Percentiles rank a stretch among this genome's conserved stretches.
phyloP scores from a whole-genome alignment of 2,888 invertebrate species.

The Podabrus alpinus region DNA sequence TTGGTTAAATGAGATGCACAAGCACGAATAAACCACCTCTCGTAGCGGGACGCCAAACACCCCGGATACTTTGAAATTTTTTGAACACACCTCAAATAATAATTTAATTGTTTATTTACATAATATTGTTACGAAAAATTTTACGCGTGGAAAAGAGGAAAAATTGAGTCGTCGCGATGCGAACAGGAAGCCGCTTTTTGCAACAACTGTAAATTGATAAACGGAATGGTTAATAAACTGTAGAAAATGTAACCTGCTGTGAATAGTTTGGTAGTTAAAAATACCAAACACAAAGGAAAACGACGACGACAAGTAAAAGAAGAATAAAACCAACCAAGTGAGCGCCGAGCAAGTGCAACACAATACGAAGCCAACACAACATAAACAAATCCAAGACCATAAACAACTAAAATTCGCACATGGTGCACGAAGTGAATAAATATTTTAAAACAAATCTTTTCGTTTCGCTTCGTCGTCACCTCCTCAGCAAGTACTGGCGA shows the following conservation, averaged over 20 bases:
- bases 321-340: conserved; percentile 22
- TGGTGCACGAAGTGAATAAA: conserved; percentile 50
- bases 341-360: conserved; percentile 39
- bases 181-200: neutral
- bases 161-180: neutral
- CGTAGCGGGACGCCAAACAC: conserved; percentile 24
- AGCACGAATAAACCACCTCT: conserved; percentile 39
- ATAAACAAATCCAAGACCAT: conserved; percentile 48
- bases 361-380: conserved; percentile 51
- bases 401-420: conserved; percentile 55
- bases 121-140: neutral
- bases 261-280: conserved; percentile 13
- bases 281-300: conserved; percentile 18
- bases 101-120: neutral
- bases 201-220: neutral
- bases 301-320: conserved; percentile 23
- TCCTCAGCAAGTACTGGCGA: neutral
- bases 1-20: conserved; percentile 46
- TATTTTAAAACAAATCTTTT: conserved; percentile 32
- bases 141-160: neutral
- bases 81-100: neutral
- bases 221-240: conserved; percentile 11
- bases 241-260: conserved; percentile 9
- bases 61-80: neutral
- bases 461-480: neutral